Percentiles rank a stretch among this genome's conserved stretches.
Evolutionary conservation across 92 coral and sea anemone species (phyloP).

Genomic region (Zoanthus gigantus): DNA sequence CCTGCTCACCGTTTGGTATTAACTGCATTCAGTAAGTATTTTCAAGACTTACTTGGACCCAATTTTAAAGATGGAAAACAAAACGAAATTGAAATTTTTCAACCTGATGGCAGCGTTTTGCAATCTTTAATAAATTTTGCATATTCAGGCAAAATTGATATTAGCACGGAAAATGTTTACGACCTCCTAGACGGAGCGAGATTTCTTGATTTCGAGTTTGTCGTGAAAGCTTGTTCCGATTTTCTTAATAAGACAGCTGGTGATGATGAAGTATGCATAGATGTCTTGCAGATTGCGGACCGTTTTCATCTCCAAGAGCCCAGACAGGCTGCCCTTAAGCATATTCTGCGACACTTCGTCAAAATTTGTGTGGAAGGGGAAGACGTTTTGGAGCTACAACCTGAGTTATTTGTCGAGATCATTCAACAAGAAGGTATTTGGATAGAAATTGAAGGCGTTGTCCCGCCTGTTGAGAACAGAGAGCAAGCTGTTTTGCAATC

Average conservation of each 20-base stretch:
- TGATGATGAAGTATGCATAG: constrained; percentile 58
- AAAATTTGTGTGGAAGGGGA: constrained; percentile 60
- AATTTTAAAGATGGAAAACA: constrained; percentile 75
- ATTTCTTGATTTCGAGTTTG: constrained; percentile 77
- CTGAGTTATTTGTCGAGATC: constrained; percentile 57
- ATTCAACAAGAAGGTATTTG: constrained; percentile 67
- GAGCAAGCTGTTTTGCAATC: constrained; percentile 77
- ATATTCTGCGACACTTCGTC: constrained; percentile 65
- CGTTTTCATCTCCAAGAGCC: constrained; percentile 58
- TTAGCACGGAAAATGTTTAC: constrained; percentile 74
- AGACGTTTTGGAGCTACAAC: constrained; percentile 65
- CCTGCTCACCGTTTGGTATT: constrained; percentile 84
- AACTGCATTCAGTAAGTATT: constrained; percentile 74
- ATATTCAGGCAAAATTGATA: constrained; percentile 76
- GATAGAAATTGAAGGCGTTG: constrained; percentile 66
- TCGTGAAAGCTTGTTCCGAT: constrained; percentile 73
- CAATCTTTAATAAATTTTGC: constrained; percentile 82
- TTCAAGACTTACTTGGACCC: constrained; percentile 78
- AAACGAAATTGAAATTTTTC: constrained; percentile 68
- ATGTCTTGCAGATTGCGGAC: constrained; percentile 77
- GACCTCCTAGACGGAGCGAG: constrained; percentile 82
- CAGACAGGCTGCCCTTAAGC: constrained; percentile 49
- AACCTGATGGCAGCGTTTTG: constrained; percentile 65
- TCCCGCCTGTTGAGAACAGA: constrained; percentile 68
- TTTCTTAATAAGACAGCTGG: constrained; percentile 54